Evolutionary conservation across 2,797 vertebrate species (phyloP).

Genomic region (Sardinella longiceps): DNA sequence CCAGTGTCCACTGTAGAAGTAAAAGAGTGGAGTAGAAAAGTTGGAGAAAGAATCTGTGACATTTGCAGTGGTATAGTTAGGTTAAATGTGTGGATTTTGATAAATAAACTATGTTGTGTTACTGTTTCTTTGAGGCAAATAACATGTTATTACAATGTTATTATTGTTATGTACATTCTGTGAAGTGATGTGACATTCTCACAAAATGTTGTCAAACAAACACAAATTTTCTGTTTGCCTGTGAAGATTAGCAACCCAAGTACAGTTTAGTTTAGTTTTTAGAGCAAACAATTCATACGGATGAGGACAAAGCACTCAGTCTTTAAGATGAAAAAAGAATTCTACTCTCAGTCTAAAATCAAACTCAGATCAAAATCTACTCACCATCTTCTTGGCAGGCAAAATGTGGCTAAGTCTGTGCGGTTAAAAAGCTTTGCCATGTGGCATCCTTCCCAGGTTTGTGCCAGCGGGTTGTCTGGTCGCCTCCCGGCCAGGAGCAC

Average conservation of each 20-base stretch:
- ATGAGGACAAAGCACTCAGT: background rate
- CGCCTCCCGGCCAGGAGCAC: conserved; percentile 55
- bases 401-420: background rate
- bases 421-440: conserved; percentile 17
- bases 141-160: background rate
- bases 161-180: background rate
- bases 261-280: too few relatives aligned
- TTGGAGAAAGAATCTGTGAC: background rate
- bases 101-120: background rate
- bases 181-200: background rate
- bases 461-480: conserved; percentile 64
- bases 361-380: too few relatives aligned
- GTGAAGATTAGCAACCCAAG: background rate
- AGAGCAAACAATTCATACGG: background rate
- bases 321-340: background rate
- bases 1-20: background rate
- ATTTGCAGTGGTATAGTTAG: background rate
- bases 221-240: background rate
- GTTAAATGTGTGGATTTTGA: background rate
- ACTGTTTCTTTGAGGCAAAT: background rate
- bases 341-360: too few relatives aligned
- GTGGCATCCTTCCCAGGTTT: conserved; percentile 65
- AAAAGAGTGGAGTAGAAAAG: background rate
- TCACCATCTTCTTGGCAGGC: background rate
- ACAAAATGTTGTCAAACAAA: background rate